Conservation (phyloP, 2,113 vertebrate species). For the Cyprinus carpio region DNA sequence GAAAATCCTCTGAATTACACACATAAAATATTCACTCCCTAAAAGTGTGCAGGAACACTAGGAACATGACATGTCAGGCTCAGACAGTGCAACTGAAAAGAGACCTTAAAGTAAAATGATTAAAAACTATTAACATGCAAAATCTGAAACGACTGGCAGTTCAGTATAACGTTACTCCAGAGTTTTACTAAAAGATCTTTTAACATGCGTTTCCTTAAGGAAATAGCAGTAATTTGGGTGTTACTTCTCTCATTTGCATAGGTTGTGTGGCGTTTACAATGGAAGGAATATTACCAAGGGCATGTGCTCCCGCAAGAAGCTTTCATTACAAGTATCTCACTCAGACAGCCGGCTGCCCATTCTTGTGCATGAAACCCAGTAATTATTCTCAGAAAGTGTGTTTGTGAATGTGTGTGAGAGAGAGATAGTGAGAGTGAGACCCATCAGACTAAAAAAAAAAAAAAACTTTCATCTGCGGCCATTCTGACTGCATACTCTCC, state of each 20-base stretch:
- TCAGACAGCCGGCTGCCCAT: conserved; percentile 22
- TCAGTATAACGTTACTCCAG: not conserved
- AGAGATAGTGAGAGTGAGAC: conserved; percentile 4
- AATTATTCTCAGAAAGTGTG: conserved; percentile 40
- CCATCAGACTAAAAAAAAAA: not conserved
- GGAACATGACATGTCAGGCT: not conserved
- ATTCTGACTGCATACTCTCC: conserved; percentile 13
- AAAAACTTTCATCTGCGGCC: conserved; percentile 4
- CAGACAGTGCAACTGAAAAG: not conserved
- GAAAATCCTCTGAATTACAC: not conserved
- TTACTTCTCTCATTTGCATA: conserved; percentile 29
- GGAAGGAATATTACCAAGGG: conserved; percentile 24
- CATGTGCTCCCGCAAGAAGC: conserved; percentile 14
- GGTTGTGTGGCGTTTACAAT: conserved; percentile 3
- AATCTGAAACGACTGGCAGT: not conserved
- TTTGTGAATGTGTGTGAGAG: conserved; percentile 10
- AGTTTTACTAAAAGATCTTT: not conserved
- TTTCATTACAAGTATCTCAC: conserved; percentile 41
- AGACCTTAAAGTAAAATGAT: not conserved
- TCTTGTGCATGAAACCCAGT: conserved; percentile 38
- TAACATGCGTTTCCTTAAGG: not conserved
- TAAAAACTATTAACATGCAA: not conserved
- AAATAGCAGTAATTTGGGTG: conserved; percentile 17
- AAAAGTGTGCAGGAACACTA: not conserved
- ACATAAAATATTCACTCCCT: not conserved